phyloP scores from a whole-genome alignment of 2,797 vertebrate genomes.

The Chiloscyllium punctatum region DNA sequence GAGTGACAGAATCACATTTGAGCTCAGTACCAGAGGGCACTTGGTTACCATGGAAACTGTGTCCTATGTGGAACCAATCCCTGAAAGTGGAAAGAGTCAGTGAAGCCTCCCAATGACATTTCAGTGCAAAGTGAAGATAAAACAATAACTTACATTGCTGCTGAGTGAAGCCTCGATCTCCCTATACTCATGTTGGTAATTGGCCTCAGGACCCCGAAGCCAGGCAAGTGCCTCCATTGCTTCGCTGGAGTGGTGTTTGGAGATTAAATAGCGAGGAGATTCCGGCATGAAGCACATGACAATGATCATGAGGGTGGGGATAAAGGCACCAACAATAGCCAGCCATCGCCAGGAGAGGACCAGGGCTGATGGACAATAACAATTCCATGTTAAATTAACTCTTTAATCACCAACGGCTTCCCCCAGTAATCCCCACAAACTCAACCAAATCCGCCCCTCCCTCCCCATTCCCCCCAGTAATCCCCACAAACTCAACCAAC shows the following conservation, averaged over 20 bases:
- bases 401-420: not conserved
- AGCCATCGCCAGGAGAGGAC: slow-evolving; percentile 84
- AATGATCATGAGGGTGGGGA: slow-evolving; percentile 68
- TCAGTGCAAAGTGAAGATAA: not conserved
- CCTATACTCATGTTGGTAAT: slow-evolving; percentile 61
- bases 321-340: slow-evolving; percentile 72
- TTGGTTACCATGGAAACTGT: not conserved
- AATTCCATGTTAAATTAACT: not conserved
- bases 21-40: not conserved
- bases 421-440: not conserved
- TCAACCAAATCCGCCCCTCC: not conserved
- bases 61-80: too few relatives aligned
- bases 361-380: slow-evolving; percentile 57
- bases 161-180: slow-evolving; percentile 60
- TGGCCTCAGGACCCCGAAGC: slow-evolving; percentile 67
- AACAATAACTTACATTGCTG: slow-evolving; percentile 60
- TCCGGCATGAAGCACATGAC: slow-evolving; percentile 81
- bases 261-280: slow-evolving; percentile 84
- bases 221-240: slow-evolving; percentile 67
- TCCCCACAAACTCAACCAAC: not conserved
- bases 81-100: not conserved
- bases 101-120: not conserved
- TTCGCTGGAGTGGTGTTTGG: slow-evolving; percentile 59
- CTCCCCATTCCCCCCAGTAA: not conserved
- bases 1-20: not conserved